Conservation (phyloP, 37 sponge, comb jelly and placozoan genomes). For the Crambe crambe region DNA sequence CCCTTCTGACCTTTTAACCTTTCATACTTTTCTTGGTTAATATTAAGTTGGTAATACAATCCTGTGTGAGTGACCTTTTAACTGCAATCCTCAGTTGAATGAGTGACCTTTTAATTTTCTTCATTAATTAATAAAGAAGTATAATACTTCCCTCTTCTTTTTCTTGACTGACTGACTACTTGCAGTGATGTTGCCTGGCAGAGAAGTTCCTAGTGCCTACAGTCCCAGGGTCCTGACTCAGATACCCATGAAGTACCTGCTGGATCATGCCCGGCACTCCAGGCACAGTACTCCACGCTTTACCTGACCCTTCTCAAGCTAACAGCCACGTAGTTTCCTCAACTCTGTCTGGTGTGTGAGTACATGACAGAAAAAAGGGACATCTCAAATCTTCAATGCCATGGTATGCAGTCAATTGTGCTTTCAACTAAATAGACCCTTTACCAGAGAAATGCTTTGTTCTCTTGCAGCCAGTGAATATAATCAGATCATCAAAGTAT, state of each 20-base stretch:
- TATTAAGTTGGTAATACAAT: not conserved
- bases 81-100: not conserved
- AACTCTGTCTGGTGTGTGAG: conserved; percentile 59
- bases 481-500: conserved; percentile 17
- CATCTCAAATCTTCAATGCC: not conserved
- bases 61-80: not conserved
- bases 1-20: no score
- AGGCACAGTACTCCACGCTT: conserved; percentile 42
- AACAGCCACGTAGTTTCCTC: conserved; percentile 70
- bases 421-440: no score
- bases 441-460: no score
- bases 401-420: not conserved
- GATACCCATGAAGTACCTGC: conserved; percentile 68
- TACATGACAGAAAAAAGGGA: conserved; percentile 40
- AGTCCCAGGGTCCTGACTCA: conserved; percentile 46
- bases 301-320: conserved; percentile 77
- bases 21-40: no score
- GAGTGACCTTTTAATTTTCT: no score
- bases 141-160: not conserved
- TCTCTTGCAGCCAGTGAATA: not conserved
- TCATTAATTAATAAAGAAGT: no score
- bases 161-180: not conserved
- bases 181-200: conserved; percentile 29
- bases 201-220: conserved; percentile 47
- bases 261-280: conserved; percentile 40